These are phyloP conservation scores for Calidris pugnax DNA, from an alignment of 2,113 vertebrate genomes.

Conservation along the genomic window DNA sequence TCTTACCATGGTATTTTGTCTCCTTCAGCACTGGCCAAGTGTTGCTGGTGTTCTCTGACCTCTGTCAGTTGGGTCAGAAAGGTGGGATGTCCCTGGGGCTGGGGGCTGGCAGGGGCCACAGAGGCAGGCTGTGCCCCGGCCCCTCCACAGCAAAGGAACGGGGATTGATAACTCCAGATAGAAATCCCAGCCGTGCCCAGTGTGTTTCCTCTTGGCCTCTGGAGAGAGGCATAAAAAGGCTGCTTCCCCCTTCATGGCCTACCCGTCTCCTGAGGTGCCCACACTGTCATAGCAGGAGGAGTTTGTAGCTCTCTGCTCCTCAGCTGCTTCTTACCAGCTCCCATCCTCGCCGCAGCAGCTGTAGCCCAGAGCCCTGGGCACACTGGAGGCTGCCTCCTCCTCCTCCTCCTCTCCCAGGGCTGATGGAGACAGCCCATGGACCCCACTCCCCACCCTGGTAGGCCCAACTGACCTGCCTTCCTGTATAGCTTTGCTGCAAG, in stretches of 20 bases:
- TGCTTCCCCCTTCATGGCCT: neutral
- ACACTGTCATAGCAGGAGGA: neutral
- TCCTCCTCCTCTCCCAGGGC: neutral
- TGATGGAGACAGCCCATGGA: neutral
- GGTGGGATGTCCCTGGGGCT: rapidly evolving
- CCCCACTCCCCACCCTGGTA: neutral
- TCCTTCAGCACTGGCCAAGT: neutral
- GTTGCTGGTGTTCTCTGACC: neutral
- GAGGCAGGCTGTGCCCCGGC: neutral
- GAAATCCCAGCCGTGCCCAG: neutral
- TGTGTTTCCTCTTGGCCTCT: neutral
- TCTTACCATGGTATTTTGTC: neutral
- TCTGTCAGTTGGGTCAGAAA: neutral
- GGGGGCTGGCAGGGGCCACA: neutral
- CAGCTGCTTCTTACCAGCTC: neutral
- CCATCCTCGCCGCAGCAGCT: neutral
- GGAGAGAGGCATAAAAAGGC: rapidly evolving
- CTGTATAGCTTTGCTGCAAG: neutral
- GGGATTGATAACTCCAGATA: neutral
- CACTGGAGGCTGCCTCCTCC: neutral
- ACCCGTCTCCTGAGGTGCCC: neutral
- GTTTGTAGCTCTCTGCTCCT: neutral
- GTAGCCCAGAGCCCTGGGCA: neutral
- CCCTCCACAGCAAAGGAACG: neutral
- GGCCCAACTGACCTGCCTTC: neutral